Evolutionary conservation across 2,113 vertebrate species (phyloP), one percentile per base, ranked within the genome.

Genomic region (Rostratula benghalensis): DNA sequence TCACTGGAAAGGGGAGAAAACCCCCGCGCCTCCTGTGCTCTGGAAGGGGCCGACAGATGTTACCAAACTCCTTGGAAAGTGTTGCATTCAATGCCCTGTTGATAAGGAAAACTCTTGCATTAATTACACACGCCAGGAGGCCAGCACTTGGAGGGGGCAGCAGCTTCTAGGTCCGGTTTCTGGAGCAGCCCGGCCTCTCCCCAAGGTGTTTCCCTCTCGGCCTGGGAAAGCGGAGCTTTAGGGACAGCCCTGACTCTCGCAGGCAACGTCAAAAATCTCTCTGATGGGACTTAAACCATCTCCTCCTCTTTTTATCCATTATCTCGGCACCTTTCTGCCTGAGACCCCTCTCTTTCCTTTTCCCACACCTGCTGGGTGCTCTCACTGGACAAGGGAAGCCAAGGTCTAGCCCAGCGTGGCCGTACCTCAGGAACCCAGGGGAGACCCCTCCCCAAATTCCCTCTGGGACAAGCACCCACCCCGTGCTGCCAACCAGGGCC

Each of bases 381-480:
- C 4, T 35, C 4, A 23, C 0, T 7, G 54, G 20, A 82, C 33
- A 25, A 48, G 69, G 10, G 51, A 51, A 78, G 27, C 22, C 73
- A 12, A 45, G 39, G 31, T 13, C 13, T 12, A 16, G 15, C 64
- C 53, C 0, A 1, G 61, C 0, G 0, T 35, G 37, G 33, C 79
- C 3, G 1, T 5, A 83, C 3, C 59, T 23, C 35, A 20, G 30
- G 56, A 83, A 43, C 6, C 21, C 71, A 19, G 0, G 0, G 3
- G 45, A 60, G 27, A 39, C 9, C n/a, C 37, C 43, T 83, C n/a
- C 63, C 73, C 64, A 71, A 31, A 60, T 11, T 60, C 57, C 65
- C 53, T 30, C 1, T 43, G 65, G 84, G 27, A 91, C 51, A 64
- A 41, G 4, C 35, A 15, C 21, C n/a, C 59, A 16, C 13, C 6